Evolutionary conservation across 2,888 invertebrate genomes (phyloP), one percentile per base, ranked within the genome.

Genomic region (Zootermopsis nevadensis): DNA sequence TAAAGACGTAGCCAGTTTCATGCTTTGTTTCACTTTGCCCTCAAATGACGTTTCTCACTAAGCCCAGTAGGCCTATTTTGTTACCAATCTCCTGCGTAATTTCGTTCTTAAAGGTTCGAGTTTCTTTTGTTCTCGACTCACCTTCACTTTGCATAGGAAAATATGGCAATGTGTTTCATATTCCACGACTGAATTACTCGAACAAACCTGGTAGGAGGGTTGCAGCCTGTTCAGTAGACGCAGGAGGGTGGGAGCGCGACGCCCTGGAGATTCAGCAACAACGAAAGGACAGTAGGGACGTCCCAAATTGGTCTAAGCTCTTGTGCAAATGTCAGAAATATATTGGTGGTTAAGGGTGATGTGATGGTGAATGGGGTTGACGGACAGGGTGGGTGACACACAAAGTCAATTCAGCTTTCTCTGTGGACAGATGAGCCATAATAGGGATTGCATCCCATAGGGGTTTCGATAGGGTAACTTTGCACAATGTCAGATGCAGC

Each of bases 241-340:
- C 30, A 33, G 33, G 48, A 48, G 31, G 42, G 53, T 35, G 77
- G 55, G 72, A 80, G n/a, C 38, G 66, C 53, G 69, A 81, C 76
- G 69, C 83, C 83, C 83, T 69, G 66, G 81, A 81, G 83, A 83
- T 83, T 83, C 74, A 80, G 81, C 67, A 83, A 83, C 83, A 83
- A 83, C 81, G 53, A 66, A 67, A 48, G 83, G 80, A 55, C 67
- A 53, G 66, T 31, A 42, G 82, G 31, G 27, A 69, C 81, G 67
- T 77, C 76, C 83, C 67, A 77, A 77, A 77, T 80, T 77, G 80
- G 66, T 81, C 53, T 81, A 69, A 77, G 81, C 83, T 77, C 83
- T 81, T 81, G 81, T 83, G 83, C 81, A 83, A 83, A 81, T 81
- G 81, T 81, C 83, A 81, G 81, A 77, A 83, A 83, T 83, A 83